Percentiles rank a stretch among this genome's conserved stretches.
phyloP scores from a whole-genome alignment of 2,113 vertebrate genomes.

The Rhadina sibilatrix region DNA sequence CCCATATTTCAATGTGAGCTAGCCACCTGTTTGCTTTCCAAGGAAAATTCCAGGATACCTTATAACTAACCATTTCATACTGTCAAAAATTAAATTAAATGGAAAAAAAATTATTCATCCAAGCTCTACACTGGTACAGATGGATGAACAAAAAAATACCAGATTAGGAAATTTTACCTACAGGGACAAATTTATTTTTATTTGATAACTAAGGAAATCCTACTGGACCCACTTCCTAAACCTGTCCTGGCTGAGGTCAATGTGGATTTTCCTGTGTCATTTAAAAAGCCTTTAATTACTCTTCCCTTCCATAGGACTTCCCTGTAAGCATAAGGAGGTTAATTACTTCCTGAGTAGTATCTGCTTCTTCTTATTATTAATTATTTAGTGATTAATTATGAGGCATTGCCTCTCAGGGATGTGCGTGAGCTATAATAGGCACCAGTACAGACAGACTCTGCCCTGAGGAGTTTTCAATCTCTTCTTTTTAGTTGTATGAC shows the following conservation, averaged over 20 bases:
- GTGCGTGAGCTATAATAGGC: not conserved
- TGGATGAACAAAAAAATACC: not conserved
- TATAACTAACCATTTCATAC: not conserved
- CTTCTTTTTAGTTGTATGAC: not conserved
- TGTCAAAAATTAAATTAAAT: not conserved
- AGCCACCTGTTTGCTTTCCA: not conserved
- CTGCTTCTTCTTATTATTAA: constrained; percentile 34
- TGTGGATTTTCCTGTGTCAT: not conserved
- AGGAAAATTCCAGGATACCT: not conserved
- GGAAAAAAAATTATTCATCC: not conserved
- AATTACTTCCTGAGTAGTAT: constrained; percentile 38
- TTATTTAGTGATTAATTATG: constrained; percentile 50
- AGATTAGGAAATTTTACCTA: not conserved
- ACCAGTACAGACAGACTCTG: not conserved
- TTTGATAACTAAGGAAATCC: not conserved
- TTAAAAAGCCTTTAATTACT: constrained; percentile 31
- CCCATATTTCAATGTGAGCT: not conserved
- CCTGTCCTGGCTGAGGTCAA: not conserved
- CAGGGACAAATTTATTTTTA: not conserved
- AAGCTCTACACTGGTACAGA: not conserved
- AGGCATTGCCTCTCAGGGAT: not conserved
- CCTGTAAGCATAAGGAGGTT: constrained; percentile 2
- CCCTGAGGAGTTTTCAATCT: not conserved
- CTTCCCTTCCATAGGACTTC: not conserved
- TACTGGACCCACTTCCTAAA: not conserved